Base-by-base conservation (phyloP, 2,113 vertebrate genomes). In the Epinephelus moara region DNA sequence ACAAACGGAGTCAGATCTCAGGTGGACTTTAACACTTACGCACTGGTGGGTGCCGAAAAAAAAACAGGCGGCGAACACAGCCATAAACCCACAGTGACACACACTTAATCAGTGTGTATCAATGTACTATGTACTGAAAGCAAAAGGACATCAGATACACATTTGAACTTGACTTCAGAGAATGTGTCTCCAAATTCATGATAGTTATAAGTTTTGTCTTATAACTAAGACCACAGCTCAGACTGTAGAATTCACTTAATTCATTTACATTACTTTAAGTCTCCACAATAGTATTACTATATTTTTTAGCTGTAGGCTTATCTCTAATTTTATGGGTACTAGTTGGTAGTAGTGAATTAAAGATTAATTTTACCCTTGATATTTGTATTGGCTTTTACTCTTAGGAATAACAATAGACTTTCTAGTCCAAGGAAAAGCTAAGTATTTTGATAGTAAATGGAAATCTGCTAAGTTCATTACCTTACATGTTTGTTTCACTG, bases 401-500 rank as follows among this genome's bases (percentile, higher is more conserved):
- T 21, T 17, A 25, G 60, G 1, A 1, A 17, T 37, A 25, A 1
- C 10, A 42, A 4, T 2, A 21, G 15, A 30, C 47, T 40, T 2
- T 42, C 33, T 47, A 4, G 1, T 21, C 30, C 19, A 42, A 30
- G 17, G 10, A 33, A 4, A 42, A 23, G 19, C 42, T 4, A 18
- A 62, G 50, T 12, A 14, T n/a, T 50, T 27, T 21, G 5, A 57
- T n/a, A 23, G 9, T 21, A 1, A 67, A 71, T 3, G 4, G 13
- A 10, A 53, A 55, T 45, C 10, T 47, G 53, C 59, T 25, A 18
- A 63, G 57, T 37, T 85, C 23, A 19, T 42, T 49, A 69, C 50
- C n/a, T 57, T 45, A 37, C 19, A n/a, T 50, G 60, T n/a, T 25
- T 45, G 13, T 59, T 59, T 73, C 62, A 64, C 72, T 82, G 70